These are phyloP conservation scores for Acridotheres tristis DNA, from an alignment of 2,797 vertebrate species.

Conservation along the genomic window DNA sequence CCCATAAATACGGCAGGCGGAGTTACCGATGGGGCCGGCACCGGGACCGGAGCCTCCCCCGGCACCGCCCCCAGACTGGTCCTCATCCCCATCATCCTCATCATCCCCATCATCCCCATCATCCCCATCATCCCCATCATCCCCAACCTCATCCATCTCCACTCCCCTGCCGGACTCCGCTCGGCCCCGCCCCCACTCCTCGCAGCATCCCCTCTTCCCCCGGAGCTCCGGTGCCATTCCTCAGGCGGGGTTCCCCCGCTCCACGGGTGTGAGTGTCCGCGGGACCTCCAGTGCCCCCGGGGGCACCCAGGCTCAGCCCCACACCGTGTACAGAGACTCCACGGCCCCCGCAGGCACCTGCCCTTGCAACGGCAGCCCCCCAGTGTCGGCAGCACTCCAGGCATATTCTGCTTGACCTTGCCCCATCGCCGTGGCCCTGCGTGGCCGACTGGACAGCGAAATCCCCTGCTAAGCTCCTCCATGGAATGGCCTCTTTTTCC, in stretches of 20 bases:
- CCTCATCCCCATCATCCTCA: background rate
- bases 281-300: background rate
- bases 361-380: background rate
- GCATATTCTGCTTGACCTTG: background rate
- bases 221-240: background rate
- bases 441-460: background rate
- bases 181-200: background rate
- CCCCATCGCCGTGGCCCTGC: background rate
- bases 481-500: background rate
- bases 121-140: background rate
- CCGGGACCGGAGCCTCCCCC: background rate
- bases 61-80: background rate
- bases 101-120: background rate
- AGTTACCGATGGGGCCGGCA: background rate
- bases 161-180: too few species aligned
- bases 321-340: background rate
- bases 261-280: too few species aligned
- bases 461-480: background rate
- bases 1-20: slow-evolving; percentile 28
- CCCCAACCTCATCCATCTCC: background rate
- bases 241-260: background rate
- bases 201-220: background rate
- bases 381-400: background rate
- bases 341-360: accelerated
- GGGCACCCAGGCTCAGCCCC: background rate